phyloP scores from a whole-genome alignment of 2,797 vertebrate species.

The Tachyglossus aculeatus region DNA sequence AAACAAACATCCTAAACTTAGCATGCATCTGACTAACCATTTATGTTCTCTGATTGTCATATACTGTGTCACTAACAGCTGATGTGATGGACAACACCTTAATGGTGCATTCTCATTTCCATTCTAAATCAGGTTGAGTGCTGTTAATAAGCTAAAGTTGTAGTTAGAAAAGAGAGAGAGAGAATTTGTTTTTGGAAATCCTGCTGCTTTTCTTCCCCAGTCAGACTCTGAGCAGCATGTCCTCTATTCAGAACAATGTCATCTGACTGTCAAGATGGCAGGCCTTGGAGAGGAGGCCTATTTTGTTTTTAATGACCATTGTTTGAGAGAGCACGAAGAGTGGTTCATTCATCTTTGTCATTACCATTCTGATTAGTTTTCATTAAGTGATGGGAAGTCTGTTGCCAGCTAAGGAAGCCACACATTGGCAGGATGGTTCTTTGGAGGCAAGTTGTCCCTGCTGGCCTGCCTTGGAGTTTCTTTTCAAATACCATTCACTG shows the following conservation, averaged over 20 bases:
- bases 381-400: constrained; percentile 16
- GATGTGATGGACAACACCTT: not conserved
- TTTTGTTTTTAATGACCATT: constrained; percentile 35
- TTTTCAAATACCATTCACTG: too few relatives aligned
- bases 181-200: constrained; percentile 18
- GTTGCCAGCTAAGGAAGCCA: constrained; percentile 12
- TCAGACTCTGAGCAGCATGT: constrained; percentile 6
- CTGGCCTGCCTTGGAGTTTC: too few relatives aligned
- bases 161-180: not conserved
- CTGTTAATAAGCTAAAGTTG: constrained; percentile 30
- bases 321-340: constrained; percentile 31
- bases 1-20: constrained; percentile 1
- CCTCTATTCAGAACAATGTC: constrained; percentile 24
- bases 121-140: constrained; percentile 12
- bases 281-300: constrained; percentile 1
- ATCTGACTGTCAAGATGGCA: constrained; percentile 26
- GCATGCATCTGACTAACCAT: not conserved
- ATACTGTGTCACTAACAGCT: not conserved
- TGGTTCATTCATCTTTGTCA: constrained; percentile 31
- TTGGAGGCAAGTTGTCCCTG: too few relatives aligned
- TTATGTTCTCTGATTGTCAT: not conserved
- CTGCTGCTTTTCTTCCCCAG: constrained; percentile 20
- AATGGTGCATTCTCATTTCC: constrained; percentile 1
- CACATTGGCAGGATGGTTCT: too few relatives aligned
- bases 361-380: constrained; percentile 20